These are phyloP conservation scores for Umimayanthus chanpuru DNA, from an alignment of 92 coral and sea anemone genomes.

Conservation along the genomic window DNA sequence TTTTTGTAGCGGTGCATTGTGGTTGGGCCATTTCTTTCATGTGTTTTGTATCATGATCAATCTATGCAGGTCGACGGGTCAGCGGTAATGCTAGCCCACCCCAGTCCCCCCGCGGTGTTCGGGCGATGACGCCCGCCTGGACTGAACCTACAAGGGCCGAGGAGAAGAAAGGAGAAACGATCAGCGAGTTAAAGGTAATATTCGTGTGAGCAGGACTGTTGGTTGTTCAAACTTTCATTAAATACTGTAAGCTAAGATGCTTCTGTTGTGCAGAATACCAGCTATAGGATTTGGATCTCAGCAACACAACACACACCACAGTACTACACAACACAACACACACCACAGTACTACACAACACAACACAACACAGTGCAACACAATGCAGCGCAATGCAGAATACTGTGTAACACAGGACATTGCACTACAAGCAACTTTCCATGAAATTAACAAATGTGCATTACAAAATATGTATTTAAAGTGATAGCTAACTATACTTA, in stretches of 20 bases:
- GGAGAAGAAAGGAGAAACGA: conserved; percentile 87
- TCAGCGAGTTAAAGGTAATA: conserved; percentile 79
- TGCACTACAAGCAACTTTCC: no score
- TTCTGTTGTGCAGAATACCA: background rate
- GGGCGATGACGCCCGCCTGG: conserved; percentile 68
- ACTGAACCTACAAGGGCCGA: conserved; percentile 82
- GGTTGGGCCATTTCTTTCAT: no score
- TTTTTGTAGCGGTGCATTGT: no score
- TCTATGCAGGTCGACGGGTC: conserved; percentile 76
- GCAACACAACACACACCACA: background rate
- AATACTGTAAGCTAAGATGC: background rate
- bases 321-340: background rate
- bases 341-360: background rate
- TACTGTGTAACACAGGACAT: no score
- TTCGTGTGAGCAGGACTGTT: background rate
- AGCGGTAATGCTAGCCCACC: conserved; percentile 71
- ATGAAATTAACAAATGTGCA: no score
- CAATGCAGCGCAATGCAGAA: no score
- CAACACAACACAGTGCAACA: no score
- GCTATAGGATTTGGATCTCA: background rate
- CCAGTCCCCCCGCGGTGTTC: conserved; percentile 59
- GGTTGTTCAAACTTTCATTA: no score
- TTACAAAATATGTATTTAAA: no score
- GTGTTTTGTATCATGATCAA: no score
- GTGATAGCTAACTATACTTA: no score